Evolutionary conservation across 2,888 invertebrate genomes (phyloP).

Genomic region (Cataglyphis altisquamis): DNA sequence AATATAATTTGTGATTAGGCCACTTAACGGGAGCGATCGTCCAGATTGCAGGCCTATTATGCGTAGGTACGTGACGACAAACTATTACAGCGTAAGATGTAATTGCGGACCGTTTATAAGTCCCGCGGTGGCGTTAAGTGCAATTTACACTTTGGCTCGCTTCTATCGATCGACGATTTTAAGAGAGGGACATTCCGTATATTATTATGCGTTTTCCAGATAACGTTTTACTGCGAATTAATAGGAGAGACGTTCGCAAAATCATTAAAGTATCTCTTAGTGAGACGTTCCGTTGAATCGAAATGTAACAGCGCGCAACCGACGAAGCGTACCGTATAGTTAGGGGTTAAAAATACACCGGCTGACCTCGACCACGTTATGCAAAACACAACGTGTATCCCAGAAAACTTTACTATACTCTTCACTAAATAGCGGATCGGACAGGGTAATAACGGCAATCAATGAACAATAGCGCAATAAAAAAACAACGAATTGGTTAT

Average conservation of each 20-base stretch:
- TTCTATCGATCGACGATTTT: constrained; percentile 19
- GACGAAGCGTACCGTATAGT: constrained; percentile 28
- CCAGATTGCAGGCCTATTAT: constrained; percentile 74
- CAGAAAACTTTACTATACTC: constrained; percentile 33
- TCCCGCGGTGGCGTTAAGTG: constrained; percentile 39
- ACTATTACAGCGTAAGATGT: constrained; percentile 75
- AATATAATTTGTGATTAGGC: constrained; percentile 82
- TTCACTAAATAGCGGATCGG: background rate
- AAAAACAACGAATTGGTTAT: constrained; percentile 38
- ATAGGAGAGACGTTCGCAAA: background rate
- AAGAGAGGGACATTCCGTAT: constrained; percentile 8
- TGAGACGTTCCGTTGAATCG: constrained; percentile 6
- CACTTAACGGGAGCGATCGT: constrained; percentile 79
- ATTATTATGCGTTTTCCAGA: constrained; percentile 6
- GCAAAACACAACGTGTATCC: constrained; percentile 51
- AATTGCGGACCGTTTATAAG: constrained; percentile 70
- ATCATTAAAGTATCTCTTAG: constrained; percentile 7
- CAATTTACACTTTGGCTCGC: constrained; percentile 46
- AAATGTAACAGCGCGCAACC: constrained; percentile 12
- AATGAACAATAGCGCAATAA: constrained; percentile 47
- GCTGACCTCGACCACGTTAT: constrained; percentile 54
- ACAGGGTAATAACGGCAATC: constrained; percentile 42
- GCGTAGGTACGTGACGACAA: constrained; percentile 75
- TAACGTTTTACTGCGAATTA: background rate
- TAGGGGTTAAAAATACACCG: constrained; percentile 49